A percentile compares a stretch with the other conserved stretches of the same genome.
These are phyloP conservation scores for Xylocopa sonorina DNA, from an alignment of 1,140 invertebrate species.

Conservation along the genomic window DNA sequence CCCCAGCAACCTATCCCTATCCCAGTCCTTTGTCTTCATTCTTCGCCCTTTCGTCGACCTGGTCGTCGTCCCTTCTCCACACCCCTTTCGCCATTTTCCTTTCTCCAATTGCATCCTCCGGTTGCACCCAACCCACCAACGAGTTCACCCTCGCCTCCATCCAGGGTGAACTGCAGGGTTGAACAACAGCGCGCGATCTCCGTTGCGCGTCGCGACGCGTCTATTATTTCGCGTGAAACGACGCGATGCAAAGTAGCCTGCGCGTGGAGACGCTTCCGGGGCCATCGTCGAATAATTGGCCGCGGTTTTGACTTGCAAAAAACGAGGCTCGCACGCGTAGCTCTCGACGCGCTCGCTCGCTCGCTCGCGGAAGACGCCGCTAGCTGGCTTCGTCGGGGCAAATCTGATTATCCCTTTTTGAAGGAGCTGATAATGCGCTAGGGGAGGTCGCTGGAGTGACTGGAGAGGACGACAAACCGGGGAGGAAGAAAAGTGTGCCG, in stretches of 20 bases:
- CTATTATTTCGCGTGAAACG: constrained; percentile 31
- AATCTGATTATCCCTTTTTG: constrained; percentile 17
- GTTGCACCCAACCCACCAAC: neutral
- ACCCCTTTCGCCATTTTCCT: neutral
- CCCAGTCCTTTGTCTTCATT: constrained; percentile 7
- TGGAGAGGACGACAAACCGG: neutral
- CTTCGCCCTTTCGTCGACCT: constrained; percentile 2
- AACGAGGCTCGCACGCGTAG: no score
- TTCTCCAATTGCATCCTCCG: no score
- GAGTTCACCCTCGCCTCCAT: neutral
- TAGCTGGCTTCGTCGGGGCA: neutral
- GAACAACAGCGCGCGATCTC: constrained; percentile 29
- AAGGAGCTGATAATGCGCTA: constrained; percentile 9
- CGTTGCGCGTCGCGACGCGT: neutral
- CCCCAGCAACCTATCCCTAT: neutral
- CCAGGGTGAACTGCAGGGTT: neutral
- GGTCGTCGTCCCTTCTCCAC: neutral
- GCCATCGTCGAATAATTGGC: constrained; percentile 22
- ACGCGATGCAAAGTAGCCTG: constrained; percentile 4
- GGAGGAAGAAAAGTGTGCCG: neutral
- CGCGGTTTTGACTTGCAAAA: constrained; percentile 35
- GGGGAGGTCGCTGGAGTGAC: neutral
- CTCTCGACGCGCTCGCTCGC: neutral
- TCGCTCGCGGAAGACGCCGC: neutral
- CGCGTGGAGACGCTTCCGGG: neutral